Evolutionary conservation across 2,113 vertebrate genomes (phyloP).

Genomic region (Uria lomvia): DNA sequence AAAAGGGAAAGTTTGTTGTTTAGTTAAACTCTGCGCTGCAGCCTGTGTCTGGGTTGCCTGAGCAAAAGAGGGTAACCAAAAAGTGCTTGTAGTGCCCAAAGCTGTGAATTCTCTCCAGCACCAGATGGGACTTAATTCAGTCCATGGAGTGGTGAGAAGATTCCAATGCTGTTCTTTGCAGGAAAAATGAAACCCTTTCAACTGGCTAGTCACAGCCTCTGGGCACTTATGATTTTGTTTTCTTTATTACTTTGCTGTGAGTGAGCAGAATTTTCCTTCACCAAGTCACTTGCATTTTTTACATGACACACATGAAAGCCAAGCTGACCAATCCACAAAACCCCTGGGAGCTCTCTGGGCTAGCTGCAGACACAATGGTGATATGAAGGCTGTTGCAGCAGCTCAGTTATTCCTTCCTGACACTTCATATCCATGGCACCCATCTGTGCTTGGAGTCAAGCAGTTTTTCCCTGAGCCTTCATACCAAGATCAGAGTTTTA

Average conservation of each 20-base stretch:
- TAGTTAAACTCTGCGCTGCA: conserved; percentile 23
- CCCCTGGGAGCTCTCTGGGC: background rate
- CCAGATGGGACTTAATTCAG: conserved; percentile 21
- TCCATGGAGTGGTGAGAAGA: background rate
- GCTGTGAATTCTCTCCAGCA: conserved; percentile 16
- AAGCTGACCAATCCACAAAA: background rate
- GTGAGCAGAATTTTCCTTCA: conserved; percentile 11
- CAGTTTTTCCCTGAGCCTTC: background rate
- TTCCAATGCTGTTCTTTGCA: background rate
- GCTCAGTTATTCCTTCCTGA: background rate
- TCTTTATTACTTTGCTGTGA: conserved; percentile 3
- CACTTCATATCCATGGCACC: background rate
- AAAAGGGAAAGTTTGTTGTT: conserved; percentile 15
- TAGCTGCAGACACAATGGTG: background rate
- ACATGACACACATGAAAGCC: background rate
- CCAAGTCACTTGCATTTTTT: conserved; percentile 19
- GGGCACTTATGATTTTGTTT: conserved; percentile 4
- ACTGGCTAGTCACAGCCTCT: background rate
- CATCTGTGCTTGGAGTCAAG: background rate
- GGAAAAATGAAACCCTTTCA: conserved; percentile 42
- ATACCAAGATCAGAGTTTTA: conserved; percentile 17
- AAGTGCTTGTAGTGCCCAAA: background rate
- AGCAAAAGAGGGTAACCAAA: conserved; percentile 6
- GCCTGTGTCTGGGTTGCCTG: background rate
- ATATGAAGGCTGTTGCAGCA: background rate